Evolutionary conservation across 2,113 vertebrate genomes (phyloP), one percentile per base, ranked within the genome.

Genomic region (Rynchops niger): DNA sequence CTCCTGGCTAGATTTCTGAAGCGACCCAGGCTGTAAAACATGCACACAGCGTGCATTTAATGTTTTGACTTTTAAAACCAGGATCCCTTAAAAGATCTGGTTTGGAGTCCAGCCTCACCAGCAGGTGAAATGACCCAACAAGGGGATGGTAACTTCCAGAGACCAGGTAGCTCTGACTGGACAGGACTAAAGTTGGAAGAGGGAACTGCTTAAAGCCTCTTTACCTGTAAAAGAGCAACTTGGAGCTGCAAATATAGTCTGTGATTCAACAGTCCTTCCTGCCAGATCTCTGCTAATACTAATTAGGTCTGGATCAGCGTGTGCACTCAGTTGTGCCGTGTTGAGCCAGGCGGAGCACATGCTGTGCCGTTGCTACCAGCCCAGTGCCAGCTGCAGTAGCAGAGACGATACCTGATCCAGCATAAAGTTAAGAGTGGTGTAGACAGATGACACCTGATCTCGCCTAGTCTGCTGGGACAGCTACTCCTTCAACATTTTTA

Each of bases 361-460:
- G 67, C 66, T 91, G 91, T 91, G 91, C 91, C 81, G 42, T 26
- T 42, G 59, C 86, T 78, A 71, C 91, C 91, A 95, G 69, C 56
- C 32, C 45, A 7, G 7, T 74, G 76, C 95, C 95, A 96, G 93
- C 96, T 96, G 96, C 11, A 3, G 93, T 11, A 74, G 86, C 59
- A 50, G 86, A 83, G 80, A 62, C 0, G 95, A 95, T 84, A 96
- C 86, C 94, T 89, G 93, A 97, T 96, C 91, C 77, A 81, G 91
- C 73, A 43, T 50, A 32, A 81, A 94, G 89, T 71, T 78, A 73
- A 53, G 94, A 74, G 80, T 40, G 42, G 29, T 96, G 80, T 30
- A 89, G 93, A 89, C 86, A 55, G 93, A 84, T 82, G 94, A 95
- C 89, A 96, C 86, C 89, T 94, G 93, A 96, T 97, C 91, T 82